Base-by-base conservation (phyloP, 2,113 vertebrate species). In the Grantiella picta region DNA sequence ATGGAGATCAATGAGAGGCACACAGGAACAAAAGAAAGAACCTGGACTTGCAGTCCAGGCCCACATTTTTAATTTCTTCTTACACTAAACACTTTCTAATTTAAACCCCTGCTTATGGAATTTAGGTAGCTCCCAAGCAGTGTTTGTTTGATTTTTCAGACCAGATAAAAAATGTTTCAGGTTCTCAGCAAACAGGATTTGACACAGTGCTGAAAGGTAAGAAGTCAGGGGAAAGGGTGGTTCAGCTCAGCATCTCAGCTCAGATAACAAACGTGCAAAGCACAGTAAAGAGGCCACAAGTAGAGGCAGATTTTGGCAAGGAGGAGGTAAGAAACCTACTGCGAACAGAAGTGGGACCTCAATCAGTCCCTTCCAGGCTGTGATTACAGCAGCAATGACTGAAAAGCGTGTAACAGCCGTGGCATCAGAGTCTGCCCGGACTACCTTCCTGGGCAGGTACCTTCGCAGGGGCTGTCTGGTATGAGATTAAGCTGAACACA, bases 131-230 rank as follows among this genome's bases (percentile, higher is more conserved):
- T 77, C 31, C 73, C 72, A 64, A 71, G 80, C 24, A 92, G 69
- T 28, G 50, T n/a, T 80, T 45, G 42, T 70, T 54, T 89, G 52
- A 91, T 81, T 86, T 94, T 91, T 84, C 36, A 71, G 72, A 70
- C 18, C 23, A 83, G 79, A 71, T 78, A 53, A 82, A 93, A 91
- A 86, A 44, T 19, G 28, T 86, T 92, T 83, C 68, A 81, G 3
- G 31, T 81, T 89, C 31, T 93, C 56, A 75, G 93, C 65, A 93
- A 94, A 86, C 36, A 86, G 44, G 72, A 94, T 92, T 93, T 89
- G 90, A 90, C 72, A 86, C 66, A 64, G 44, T 85, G 93, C n/a
- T 89, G 94, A 86, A 94, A 96, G 78, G 81, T 57, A 92, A 69
- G 69, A 49, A 70, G 52, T 33, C 60, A n/a, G 44, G 38, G 50